phyloP scores from a whole-genome alignment of 2,888 invertebrate species.

The Laothoe populi region DNA sequence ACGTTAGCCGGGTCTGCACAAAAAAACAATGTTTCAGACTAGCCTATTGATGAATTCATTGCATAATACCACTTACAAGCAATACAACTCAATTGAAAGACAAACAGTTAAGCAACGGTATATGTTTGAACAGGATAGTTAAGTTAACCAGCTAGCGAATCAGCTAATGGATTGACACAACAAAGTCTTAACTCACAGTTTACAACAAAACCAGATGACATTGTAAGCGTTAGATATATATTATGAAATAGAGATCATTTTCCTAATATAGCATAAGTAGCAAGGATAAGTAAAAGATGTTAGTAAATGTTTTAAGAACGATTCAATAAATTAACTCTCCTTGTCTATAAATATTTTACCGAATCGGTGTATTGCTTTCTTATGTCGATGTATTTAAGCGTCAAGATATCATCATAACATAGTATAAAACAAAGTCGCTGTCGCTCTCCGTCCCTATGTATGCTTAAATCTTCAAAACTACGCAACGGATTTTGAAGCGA shows the following conservation, averaged over 20 bases:
- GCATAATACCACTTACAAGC: background rate
- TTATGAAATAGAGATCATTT: background rate
- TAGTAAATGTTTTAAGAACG: too few relatives aligned
- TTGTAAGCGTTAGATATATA: background rate
- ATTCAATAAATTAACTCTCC: too few relatives aligned
- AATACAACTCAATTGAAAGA: background rate
- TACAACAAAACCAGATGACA: background rate
- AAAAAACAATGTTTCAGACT: background rate
- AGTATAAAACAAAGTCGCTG: too few relatives aligned
- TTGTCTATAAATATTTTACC: too few relatives aligned
- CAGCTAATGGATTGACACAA: constrained; percentile 14
- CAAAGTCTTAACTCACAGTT: background rate
- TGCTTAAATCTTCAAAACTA: too few relatives aligned
- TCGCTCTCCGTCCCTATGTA: too few relatives aligned
- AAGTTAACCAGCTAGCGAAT: constrained; percentile 6
- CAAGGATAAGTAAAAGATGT: too few relatives aligned
- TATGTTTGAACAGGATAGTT: background rate
- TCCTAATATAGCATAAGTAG: too few relatives aligned
- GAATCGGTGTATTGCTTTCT: too few relatives aligned
- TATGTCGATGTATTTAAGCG: too few relatives aligned
- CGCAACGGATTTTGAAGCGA: too few relatives aligned
- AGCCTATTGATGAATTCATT: background rate
- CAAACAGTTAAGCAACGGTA: constrained; percentile 8
- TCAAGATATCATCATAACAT: too few relatives aligned
- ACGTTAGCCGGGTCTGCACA: background rate